These are phyloP conservation scores for Choloepus hoffmanni DNA, from an alignment of 2,113 vertebrate genomes.

Conservation along the genomic window DNA sequence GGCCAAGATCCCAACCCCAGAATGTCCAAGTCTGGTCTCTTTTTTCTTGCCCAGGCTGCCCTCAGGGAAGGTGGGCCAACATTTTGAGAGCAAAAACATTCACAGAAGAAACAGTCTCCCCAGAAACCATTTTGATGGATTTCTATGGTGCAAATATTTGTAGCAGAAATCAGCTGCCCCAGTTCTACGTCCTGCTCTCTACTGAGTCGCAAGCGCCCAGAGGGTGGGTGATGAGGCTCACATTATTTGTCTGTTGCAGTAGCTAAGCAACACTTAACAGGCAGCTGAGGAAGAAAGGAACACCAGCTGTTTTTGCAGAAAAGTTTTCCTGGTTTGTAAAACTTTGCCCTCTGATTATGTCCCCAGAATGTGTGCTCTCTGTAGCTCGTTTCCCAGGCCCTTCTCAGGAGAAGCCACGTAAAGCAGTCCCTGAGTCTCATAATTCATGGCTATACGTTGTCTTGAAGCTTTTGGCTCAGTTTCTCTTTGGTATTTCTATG, in stretches of 20 bases:
- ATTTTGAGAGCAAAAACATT: not conserved
- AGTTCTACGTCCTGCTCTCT: not conserved
- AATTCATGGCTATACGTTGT: not conserved
- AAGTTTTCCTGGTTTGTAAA: not conserved
- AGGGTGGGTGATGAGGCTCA: not conserved
- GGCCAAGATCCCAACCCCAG: not conserved
- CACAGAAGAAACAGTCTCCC: not conserved
- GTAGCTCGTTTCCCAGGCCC: not conserved
- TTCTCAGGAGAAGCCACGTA: not conserved
- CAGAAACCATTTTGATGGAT: not conserved
- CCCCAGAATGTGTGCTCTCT: not conserved
- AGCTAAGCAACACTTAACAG: not conserved
- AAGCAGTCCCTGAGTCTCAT: not conserved
- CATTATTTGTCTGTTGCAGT: not conserved
- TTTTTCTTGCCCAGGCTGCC: not conserved
- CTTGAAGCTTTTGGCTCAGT: not conserved
- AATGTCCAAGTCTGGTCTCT: not conserved
- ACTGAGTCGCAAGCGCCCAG: not conserved
- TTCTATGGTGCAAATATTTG: not conserved
- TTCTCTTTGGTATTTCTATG: not conserved
- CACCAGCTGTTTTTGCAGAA: not conserved
- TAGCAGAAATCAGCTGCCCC: not conserved
- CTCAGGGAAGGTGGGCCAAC: not conserved
- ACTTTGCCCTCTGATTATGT: not conserved
- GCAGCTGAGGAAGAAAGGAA: not conserved